Conservation (phyloP, 2,888 invertebrate species). For the Leucophora obtusa region DNA sequence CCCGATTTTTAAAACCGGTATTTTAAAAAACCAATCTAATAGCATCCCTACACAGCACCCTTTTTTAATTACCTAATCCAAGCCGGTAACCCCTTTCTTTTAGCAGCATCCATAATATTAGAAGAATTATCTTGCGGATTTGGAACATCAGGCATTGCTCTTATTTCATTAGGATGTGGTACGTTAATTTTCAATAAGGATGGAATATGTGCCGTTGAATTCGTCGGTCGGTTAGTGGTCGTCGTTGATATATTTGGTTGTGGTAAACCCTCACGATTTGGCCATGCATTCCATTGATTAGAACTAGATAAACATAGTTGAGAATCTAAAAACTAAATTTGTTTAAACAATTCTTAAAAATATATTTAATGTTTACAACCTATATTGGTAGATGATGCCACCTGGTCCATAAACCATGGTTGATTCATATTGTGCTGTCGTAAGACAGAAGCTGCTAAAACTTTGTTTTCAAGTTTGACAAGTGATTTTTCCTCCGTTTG, state of each 20-base stretch:
- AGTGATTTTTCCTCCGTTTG: conserved; percentile 68
- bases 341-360: not conserved
- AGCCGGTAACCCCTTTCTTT: conserved; percentile 93
- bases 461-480: conserved; percentile 30
- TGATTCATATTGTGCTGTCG: conserved; percentile 29
- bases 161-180: conserved; percentile 72
- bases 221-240: conserved; percentile 47
- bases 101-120: conserved; percentile 86
- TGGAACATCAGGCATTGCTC: conserved; percentile 32
- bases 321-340: not conserved
- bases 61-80: conserved; percentile 96
- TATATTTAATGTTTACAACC: not conserved
- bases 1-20: too few relatives aligned
- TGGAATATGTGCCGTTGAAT: conserved; percentile 73
- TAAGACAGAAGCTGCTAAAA: not conserved
- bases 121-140: conserved; percentile 57
- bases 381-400: not conserved
- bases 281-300: conserved; percentile 41
- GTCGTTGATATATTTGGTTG: conserved; percentile 49
- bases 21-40: too few relatives aligned
- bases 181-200: conserved; percentile 73
- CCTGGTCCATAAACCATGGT: conserved; percentile 48
- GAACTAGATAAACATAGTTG: not conserved
- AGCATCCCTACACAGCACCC: too few relatives aligned
- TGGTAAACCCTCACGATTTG: conserved; percentile 29